phyloP scores from a whole-genome alignment of 2,888 invertebrate species.

The Phalera bucephala region DNA sequence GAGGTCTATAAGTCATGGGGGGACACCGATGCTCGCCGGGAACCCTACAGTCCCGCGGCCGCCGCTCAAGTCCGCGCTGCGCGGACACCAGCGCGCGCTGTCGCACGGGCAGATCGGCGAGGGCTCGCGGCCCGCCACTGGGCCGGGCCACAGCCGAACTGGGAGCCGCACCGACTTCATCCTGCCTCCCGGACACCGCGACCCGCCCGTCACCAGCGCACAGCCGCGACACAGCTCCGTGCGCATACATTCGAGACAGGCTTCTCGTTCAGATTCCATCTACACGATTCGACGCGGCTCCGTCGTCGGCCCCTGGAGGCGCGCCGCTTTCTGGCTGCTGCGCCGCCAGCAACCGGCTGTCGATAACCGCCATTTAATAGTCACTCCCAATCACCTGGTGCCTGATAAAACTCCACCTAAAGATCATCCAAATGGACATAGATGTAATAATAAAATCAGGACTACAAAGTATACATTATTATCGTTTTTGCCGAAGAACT shows the following conservation, averaged over 20 bases:
- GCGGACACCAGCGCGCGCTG: slow-evolving; percentile 92
- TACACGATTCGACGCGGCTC: slow-evolving; percentile 92
- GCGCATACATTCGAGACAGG: slow-evolving; percentile 90
- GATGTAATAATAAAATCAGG: slow-evolving; percentile 92
- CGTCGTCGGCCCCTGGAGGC: slow-evolving; percentile 88
- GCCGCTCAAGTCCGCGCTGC: slow-evolving; percentile 88
- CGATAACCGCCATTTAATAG: slow-evolving; percentile 87
- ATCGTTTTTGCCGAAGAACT: slow-evolving; percentile 97
- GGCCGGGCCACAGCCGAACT: slow-evolving; percentile 89
- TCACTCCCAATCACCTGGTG: slow-evolving; percentile 93
- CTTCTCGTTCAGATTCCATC: slow-evolving; percentile 94
- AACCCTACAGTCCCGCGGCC: slow-evolving; percentile 82
- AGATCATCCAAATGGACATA: slow-evolving; percentile 92
- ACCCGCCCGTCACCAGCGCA: slow-evolving; percentile 72
- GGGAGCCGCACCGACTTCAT: slow-evolving; percentile 95
- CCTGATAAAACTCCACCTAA: slow-evolving; percentile 90
- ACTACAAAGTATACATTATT: slow-evolving; percentile 97
- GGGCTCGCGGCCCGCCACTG: slow-evolving; percentile 60
- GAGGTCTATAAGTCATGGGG: slow-evolving; percentile 94
- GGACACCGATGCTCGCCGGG: slow-evolving; percentile 77
- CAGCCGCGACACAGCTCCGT: slow-evolving; percentile 75
- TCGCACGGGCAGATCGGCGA: slow-evolving; percentile 94
- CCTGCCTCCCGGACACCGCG: slow-evolving; percentile 93
- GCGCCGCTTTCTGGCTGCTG: slow-evolving; percentile 84
- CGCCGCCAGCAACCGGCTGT: slow-evolving; percentile 85